Conservation (phyloP, 2,888 invertebrate genomes). For the Pseudococcus viburni region DNA sequence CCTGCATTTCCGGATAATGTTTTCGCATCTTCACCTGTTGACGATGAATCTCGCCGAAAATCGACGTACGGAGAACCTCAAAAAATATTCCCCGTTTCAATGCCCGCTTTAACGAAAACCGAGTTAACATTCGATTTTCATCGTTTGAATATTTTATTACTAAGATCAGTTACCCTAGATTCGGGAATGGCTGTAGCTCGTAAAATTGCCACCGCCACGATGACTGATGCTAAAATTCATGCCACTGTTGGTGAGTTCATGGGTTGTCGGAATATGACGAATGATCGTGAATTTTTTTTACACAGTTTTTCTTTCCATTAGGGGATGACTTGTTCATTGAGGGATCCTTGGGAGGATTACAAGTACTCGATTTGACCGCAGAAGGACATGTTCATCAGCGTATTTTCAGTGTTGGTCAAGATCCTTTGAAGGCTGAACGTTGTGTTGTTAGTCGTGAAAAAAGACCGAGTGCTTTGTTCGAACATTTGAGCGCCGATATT, state of each 20-base stretch:
- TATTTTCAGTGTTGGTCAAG: constrained; percentile 87
- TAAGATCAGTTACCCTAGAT: constrained; percentile 83
- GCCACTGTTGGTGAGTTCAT: constrained; percentile 79
- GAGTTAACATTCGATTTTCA: constrained; percentile 95
- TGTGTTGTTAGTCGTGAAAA: constrained; percentile 69
- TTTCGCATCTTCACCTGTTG: constrained; percentile 35
- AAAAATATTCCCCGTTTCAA: background rate
- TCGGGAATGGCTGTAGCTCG: constrained; percentile 81
- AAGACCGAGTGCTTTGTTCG: constrained; percentile 70
- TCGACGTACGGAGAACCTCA: constrained; percentile 1
- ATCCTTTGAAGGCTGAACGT: constrained; percentile 75
- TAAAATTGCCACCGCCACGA: constrained; percentile 94
- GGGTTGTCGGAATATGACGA: background rate
- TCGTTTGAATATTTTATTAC: constrained; percentile 87
- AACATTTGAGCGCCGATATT: constrained; percentile 71
- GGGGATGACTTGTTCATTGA: constrained; percentile 78
- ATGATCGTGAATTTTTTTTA: background rate
- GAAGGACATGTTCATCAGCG: constrained; percentile 87
- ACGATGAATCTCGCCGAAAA: background rate
- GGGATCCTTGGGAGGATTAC: constrained; percentile 93
- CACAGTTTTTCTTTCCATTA: constrained; percentile 68
- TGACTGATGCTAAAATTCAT: constrained; percentile 91
- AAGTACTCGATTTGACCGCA: constrained; percentile 89
- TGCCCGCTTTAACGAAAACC: constrained; percentile 72
- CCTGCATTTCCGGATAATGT: background rate